Conservation (phyloP, 2,888 invertebrate genomes). For the Arctia plantaginis region DNA sequence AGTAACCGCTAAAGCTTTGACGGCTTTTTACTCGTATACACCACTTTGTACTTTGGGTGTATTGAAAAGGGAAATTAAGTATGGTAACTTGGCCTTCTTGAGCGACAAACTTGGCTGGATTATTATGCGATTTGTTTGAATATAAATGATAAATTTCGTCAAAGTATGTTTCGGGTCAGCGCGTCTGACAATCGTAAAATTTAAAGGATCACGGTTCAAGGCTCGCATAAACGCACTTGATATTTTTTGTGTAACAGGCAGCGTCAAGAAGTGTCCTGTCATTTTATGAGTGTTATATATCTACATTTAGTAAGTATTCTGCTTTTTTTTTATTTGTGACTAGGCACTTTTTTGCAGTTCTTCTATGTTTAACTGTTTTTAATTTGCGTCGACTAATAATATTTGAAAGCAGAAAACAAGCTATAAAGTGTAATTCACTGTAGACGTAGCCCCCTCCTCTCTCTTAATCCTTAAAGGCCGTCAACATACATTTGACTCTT, state of each 20-base stretch:
- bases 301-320: background rate
- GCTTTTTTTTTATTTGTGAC: background rate
- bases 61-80: constrained; percentile 43
- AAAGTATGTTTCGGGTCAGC: constrained; percentile 11
- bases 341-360: background rate
- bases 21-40: constrained; percentile 33
- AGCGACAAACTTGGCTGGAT: constrained; percentile 12
- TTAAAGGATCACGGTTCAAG: constrained; percentile 34
- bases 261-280: constrained; percentile 6
- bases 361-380: background rate
- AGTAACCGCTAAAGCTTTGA: constrained; percentile 43
- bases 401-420: background rate
- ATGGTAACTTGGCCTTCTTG: constrained; percentile 16
- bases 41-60: constrained; percentile 19
- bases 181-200: constrained; percentile 21
- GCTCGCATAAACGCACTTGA: constrained; percentile 18
- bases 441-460: background rate
- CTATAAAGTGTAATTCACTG: background rate
- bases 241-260: constrained; percentile 4
- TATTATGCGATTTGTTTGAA: constrained; percentile 17
- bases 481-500: background rate
- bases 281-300: background rate
- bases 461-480: background rate
- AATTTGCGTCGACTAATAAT: background rate
- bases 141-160: constrained; percentile 15